Evolutionary conservation across 2,888 invertebrate species (phyloP).

Genomic region (Epirrita christyi): DNA sequence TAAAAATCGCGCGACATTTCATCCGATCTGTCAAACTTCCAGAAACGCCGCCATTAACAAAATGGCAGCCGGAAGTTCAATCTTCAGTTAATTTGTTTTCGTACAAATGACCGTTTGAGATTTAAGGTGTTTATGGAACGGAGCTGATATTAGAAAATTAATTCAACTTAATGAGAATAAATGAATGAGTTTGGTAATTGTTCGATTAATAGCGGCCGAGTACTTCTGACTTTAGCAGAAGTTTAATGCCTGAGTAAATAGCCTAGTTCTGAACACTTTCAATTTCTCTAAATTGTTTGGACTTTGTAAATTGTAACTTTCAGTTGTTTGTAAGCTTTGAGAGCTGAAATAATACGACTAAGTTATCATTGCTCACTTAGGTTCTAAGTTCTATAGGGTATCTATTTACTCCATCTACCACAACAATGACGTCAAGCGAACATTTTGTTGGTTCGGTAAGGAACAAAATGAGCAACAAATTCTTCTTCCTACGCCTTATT

Average conservation of each 20-base stretch:
- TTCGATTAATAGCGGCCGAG: slow-evolving; percentile 58
- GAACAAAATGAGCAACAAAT: neutral
- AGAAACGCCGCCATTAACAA: slow-evolving; percentile 65
- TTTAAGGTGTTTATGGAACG: slow-evolving; percentile 78
- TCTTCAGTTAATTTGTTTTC: slow-evolving; percentile 76
- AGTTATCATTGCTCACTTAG: slow-evolving; percentile 14
- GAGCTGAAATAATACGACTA: slow-evolving; percentile 22
- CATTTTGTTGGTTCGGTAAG: neutral
- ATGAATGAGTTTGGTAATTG: slow-evolving; percentile 62
- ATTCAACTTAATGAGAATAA: slow-evolving; percentile 66
- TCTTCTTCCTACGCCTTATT: neutral
- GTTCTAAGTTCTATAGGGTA: too few relatives aligned
- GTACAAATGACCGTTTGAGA: slow-evolving; percentile 74
- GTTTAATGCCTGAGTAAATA: slow-evolving; percentile 29
- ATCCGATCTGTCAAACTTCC: slow-evolving; percentile 78
- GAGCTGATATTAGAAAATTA: slow-evolving; percentile 61
- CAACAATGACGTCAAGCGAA: too few relatives aligned
- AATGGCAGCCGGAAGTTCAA: slow-evolving; percentile 61
- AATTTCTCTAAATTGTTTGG: slow-evolving; percentile 47
- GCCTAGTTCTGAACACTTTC: slow-evolving; percentile 46
- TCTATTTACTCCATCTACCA: too few relatives aligned
- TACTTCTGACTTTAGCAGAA: slow-evolving; percentile 28
- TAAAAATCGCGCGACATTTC: slow-evolving; percentile 82
- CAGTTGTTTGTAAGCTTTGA: slow-evolving; percentile 19
- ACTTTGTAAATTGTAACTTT: slow-evolving; percentile 26